Percentiles rank a stretch among this genome's conserved stretches.
Evolutionary conservation across 37 sponge, comb jelly and placozoan species (phyloP).

Genomic region (Halichondria panicea): DNA sequence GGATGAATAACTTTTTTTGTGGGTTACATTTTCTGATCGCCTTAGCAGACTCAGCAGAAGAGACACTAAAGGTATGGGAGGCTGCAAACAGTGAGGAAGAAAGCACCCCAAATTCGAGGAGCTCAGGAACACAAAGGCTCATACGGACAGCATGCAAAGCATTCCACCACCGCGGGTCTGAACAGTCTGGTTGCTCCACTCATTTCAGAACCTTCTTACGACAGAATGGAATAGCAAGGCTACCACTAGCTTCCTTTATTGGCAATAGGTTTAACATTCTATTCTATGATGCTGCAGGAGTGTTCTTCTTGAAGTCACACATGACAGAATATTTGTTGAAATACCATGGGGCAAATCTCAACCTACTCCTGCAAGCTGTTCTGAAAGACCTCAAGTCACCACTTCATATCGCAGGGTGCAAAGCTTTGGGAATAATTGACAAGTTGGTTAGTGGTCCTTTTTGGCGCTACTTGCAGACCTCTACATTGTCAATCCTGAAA

Average conservation of each 20-base stretch:
- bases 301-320: constrained; percentile 19
- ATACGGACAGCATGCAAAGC: constrained; percentile 61
- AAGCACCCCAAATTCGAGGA: too few relatives aligned
- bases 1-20: constrained; percentile 56
- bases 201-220: constrained; percentile 22
- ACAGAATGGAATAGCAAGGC: constrained; percentile 5
- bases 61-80: constrained; percentile 42
- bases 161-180: constrained; percentile 38
- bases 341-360: not conserved
- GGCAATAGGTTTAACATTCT: constrained; percentile 47
- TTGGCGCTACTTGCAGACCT: constrained; percentile 24
- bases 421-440: constrained; percentile 42
- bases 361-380: constrained; percentile 35
- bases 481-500: constrained; percentile 4
- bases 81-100: not conserved
- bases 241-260: constrained; percentile 45
- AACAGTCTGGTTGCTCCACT: constrained; percentile 24
- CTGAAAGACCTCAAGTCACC: constrained; percentile 17
- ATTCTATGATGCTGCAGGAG: constrained; percentile 60
- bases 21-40: constrained; percentile 57
- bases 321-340: constrained; percentile 16
- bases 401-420: constrained; percentile 26
- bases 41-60: constrained; percentile 45
- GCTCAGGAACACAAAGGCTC: constrained; percentile 34
- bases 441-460: constrained; percentile 48